Evolutionary conservation across 1,140 invertebrate genomes (phyloP), one percentile per base, ranked within the genome.

Genomic region (Neomicropteryx cornuta): DNA sequence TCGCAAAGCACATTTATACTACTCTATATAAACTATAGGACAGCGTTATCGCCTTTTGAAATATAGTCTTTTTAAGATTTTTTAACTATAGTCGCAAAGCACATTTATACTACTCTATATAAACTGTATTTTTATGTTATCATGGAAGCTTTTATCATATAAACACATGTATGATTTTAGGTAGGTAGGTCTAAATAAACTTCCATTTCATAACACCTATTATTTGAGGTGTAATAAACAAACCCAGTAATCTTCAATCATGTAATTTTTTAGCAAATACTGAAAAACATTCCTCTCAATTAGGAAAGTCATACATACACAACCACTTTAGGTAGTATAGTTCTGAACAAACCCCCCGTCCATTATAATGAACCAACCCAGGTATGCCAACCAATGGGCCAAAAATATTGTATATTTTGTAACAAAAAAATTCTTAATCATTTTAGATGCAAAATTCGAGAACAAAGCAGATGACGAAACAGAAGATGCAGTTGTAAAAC

Each of bases 381-480:
- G 24, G 6, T 27, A 8, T 27, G 24, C n/a, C n/a, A n/a, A n/a
- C n/a, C n/a, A n/a, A n/a, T n/a, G n/a, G n/a, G n/a, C n/a, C n/a
- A n/a, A n/a, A n/a, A n/a, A n/a, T n/a, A n/a, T n/a, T n/a, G n/a
- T n/a, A n/a, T n/a, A n/a, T n/a, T n/a, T n/a, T n/a, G n/a, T n/a
- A n/a, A n/a, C n/a, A n/a, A n/a, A n/a, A n/a, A 27, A 27, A 27
- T 27, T n/a, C 6, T 27, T 32, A 8, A 17, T 24, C 19, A 11
- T 57, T 53, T 8, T 47, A 65, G 62, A 62, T 41, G 59, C 62
- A 38, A 62, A 51, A 31, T 53, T 59, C n/a, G 51, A 54, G 17
- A 65, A 63, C 44, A 55, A 56, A 4, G 56, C 62, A 0, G 62
- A 65, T 19, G 24, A 34, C 10, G 41, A 42, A 23, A 13, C 38